Evolutionary conservation across 2,113 vertebrate species (phyloP).

Genomic region (Tricholaema leucomelas): DNA sequence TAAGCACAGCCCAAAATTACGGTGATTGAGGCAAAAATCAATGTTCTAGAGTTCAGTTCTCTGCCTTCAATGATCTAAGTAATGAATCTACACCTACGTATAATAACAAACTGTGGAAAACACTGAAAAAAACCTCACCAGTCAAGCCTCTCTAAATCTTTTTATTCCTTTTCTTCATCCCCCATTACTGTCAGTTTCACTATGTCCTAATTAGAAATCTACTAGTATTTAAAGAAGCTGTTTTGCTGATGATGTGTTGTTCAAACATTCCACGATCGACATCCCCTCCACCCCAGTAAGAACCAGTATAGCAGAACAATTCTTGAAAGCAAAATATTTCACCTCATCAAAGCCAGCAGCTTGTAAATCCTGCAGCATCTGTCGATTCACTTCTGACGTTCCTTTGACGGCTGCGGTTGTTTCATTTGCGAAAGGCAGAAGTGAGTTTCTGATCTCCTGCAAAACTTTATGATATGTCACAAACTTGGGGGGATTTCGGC

Average conservation of each 20-base stretch:
- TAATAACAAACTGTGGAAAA: background rate
- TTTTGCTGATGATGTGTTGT: background rate
- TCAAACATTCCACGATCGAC: background rate
- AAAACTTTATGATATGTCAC: constrained; percentile 90
- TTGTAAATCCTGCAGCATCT: constrained; percentile 86
- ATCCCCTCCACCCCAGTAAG: background rate
- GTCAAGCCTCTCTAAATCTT: background rate
- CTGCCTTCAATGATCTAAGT: background rate
- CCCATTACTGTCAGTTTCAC: background rate
- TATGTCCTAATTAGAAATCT: background rate
- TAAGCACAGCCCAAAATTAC: background rate
- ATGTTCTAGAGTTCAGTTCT: background rate
- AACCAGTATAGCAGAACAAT: background rate
- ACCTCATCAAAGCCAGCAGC: constrained; percentile 94
- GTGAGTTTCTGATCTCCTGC: constrained; percentile 93
- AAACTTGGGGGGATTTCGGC: constrained; percentile 86
- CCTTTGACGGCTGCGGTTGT: constrained; percentile 74
- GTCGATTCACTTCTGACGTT: constrained; percentile 84
- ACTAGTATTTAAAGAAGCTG: background rate
- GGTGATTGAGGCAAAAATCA: background rate
- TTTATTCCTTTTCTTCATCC: background rate
- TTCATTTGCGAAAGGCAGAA: constrained; percentile 91
- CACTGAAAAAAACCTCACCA: background rate
- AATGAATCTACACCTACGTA: background rate
- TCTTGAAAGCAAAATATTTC: constrained; percentile 49